A percentile compares a stretch with the other conserved stretches of the same genome.
Evolutionary conservation across 2,113 vertebrate genomes (phyloP).

Genomic region (Strix uralensis): DNA sequence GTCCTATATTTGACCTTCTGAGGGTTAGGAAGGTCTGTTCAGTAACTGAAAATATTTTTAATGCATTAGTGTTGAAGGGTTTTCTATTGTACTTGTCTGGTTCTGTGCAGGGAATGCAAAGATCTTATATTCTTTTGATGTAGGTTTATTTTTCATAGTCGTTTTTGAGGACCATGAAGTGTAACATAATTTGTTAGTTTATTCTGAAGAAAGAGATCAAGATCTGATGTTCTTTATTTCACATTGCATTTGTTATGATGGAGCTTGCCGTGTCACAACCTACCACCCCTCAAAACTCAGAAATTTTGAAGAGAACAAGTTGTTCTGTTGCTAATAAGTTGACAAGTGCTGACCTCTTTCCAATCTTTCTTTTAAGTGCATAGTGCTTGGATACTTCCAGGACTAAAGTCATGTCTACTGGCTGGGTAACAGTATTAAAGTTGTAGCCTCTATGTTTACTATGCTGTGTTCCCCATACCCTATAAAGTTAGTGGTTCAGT

Average conservation of each 20-base stretch:
- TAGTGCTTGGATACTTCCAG: not conserved
- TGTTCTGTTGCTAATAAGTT: not conserved
- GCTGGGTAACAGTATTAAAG: not conserved
- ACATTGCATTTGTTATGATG: not conserved
- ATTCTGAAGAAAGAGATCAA: not conserved
- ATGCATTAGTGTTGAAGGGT: rapidly evolving
- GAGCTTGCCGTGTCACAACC: not conserved
- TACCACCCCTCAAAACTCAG: not conserved
- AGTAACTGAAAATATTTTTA: not conserved
- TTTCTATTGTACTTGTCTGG: not conserved
- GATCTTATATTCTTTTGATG: not conserved
- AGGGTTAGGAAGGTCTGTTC: not conserved
- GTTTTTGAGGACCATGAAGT: not conserved
- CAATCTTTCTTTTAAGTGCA: not conserved
- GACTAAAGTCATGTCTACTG: too few species aligned
- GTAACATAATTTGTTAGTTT: not conserved
- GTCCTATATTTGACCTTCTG: not conserved
- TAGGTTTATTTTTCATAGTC: not conserved
- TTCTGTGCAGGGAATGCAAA: not conserved
- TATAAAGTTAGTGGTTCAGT: not conserved
- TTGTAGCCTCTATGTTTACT: not conserved
- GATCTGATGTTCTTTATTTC: not conserved
- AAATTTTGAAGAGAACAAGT: not conserved
- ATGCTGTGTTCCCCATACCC: not conserved
- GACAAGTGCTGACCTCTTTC: not conserved